Evolutionary conservation across 2,888 invertebrate species (phyloP), one percentile per base, ranked within the genome.

Genomic region (Latrodectus elegans): DNA sequence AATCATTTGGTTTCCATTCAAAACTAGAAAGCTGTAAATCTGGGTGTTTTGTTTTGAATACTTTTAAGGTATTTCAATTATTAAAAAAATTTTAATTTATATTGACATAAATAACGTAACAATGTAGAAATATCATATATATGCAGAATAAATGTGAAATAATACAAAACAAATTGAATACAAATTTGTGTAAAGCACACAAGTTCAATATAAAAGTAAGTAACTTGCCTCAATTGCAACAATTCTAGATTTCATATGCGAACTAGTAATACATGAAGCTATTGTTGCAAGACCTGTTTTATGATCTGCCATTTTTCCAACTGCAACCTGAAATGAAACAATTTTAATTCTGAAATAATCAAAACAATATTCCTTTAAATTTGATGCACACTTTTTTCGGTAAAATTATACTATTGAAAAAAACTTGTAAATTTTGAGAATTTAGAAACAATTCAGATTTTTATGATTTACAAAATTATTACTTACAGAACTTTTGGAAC

Each of bases 171-270:
- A 38, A 38, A 38, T 38, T 38, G 4, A 38, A 38, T 38, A 38
- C 3, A 38, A 38, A 38, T 38, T 4, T 38, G 6, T 38, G 38
- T 38, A 38, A 38, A 38, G 6, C 6, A n/a, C n/a, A n/a, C n/a
- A 38, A 38, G 0, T 38, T 38, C 38, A 38, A 38, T 38, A 6
- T 38, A 6, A 38, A 38, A 38, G 1, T 38, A 38, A 38, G 38
- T 38, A 60, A 79, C 89, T 90, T 92, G 96, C 96, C 95, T 98
- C 97, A 87, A 98, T 93, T 14, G 97, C 96, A 89, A 97, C 93
- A 11, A 92, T 91, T 79, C 92, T 89, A 6, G 92, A 91, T 84
- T 92, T 91, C 65, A 91, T 91, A 79, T 91, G 91, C 51, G 92
- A 92, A 89, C 92, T 92, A 77, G 92, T 91, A 38, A 92, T 91